Conservation (phyloP, 2,797 vertebrate species). For the Platalea minor region DNA sequence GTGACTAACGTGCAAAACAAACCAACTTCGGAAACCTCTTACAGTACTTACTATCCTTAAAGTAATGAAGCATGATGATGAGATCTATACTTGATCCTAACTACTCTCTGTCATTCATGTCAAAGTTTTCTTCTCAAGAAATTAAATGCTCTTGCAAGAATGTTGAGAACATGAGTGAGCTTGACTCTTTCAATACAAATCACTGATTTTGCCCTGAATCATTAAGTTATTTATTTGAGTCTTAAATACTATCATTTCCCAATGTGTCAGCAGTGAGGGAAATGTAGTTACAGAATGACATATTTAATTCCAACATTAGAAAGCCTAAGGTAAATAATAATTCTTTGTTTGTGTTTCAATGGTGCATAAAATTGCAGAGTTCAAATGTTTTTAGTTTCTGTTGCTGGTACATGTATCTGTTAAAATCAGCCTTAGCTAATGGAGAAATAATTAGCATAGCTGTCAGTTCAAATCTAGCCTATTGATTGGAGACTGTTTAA, state of each 20-base stretch:
- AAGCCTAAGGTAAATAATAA: constrained; percentile 36
- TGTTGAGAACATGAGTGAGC: background rate
- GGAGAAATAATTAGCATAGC: background rate
- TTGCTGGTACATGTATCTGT: background rate
- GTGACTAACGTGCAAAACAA: constrained; percentile 66
- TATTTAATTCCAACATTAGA: constrained; percentile 5
- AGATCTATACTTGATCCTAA: constrained; percentile 11
- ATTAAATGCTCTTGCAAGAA: background rate
- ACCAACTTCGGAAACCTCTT: constrained; percentile 45
- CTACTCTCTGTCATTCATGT: constrained; percentile 29
- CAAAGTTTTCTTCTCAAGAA: constrained; percentile 25
- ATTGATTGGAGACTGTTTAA: background rate
- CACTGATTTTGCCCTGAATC: background rate
- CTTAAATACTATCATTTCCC: background rate
- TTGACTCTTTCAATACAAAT: background rate
- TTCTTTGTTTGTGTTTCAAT: background rate
- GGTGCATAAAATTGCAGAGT: background rate
- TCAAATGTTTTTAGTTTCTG: background rate
- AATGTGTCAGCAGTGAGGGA: background rate
- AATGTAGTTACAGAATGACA: background rate
- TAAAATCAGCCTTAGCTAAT: background rate
- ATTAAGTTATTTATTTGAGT: background rate
- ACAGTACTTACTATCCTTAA: constrained; percentile 33
- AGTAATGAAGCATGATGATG: constrained; percentile 54
- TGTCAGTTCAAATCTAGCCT: background rate